Evolutionary conservation across 2,113 vertebrate genomes (phyloP), one percentile per base, ranked within the genome.

Genomic region (Coptodon bakossiorum): DNA sequence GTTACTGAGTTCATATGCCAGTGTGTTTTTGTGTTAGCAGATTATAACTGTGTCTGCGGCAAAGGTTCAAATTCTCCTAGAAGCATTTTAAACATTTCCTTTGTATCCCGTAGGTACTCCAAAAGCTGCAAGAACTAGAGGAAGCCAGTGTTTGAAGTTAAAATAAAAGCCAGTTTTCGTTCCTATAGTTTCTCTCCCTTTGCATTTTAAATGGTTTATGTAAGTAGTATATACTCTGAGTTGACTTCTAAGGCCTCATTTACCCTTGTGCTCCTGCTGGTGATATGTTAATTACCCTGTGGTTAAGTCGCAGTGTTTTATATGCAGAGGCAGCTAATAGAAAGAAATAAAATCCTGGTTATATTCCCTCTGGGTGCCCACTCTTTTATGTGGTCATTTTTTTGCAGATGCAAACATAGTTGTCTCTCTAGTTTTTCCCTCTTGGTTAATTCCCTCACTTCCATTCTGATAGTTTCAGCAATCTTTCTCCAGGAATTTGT

Each of bases 1-100:
- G 89, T 93, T 79, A 91, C 73, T 87, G 91, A 90, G 92, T 93
- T 93, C 86, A 88, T 85, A 86, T 29, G 27, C 76, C 52, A 90
- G 17, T 63, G 76, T 81, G 57, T 85, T 84, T 71, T 85, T 89
- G 81, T 84, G 36, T 89, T 87, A 86, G 88, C 83, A 90, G 90
- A 93, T 93, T 94, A 94, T 54, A 61, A 54, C 83, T 84, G 59
- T 86, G 56, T 88, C 81, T 87, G 82, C 9, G 3, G 71, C 78
- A 79, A 68, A 31, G 71, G 83, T 27, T 87, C 40, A 66, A 53
- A 52, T 82, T 68, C 76, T 87, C 29, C n/a, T 12, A 53, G 14
- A 80, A 13, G 22, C 24, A 4, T 73, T 11, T 29, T 52, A 76
- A 82, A 68, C 8, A 79, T 80, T 24, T 86, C 38, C 50, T 79